phyloP scores from a whole-genome alignment of 2,888 invertebrate species.

The Trichogramma dendrolimi region DNA sequence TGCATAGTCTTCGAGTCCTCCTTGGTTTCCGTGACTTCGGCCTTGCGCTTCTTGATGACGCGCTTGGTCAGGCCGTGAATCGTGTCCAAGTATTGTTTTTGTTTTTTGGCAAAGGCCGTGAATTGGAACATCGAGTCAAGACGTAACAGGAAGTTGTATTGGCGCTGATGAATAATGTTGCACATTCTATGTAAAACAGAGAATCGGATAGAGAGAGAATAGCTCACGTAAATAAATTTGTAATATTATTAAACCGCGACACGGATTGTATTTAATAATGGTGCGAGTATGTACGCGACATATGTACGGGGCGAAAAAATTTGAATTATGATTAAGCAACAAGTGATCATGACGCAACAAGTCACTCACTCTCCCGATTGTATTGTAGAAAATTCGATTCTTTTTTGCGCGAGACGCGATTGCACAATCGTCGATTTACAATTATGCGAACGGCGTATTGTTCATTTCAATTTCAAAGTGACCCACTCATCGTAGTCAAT shows the following conservation, averaged over 20 bases:
- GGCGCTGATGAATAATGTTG: slow-evolving; percentile 56
- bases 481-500: too few species aligned
- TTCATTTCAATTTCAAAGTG: too few species aligned
- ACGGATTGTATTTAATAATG: not conserved
- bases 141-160: slow-evolving; percentile 53
- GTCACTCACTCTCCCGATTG: too few species aligned
- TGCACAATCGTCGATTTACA: too few species aligned
- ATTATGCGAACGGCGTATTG: too few species aligned
- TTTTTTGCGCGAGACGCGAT: too few species aligned
- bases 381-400: too few species aligned
- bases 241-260: too few species aligned
- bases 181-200: slow-evolving; percentile 51
- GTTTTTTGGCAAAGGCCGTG: slow-evolving; percentile 51
- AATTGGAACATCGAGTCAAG: slow-evolving; percentile 53
- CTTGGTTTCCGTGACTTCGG: slow-evolving; percentile 28
- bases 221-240: not conserved
- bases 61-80: slow-evolving; percentile 55
- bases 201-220: not conserved
- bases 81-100: slow-evolving; percentile 50
- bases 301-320: not conserved
- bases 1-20: not conserved
- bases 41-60: slow-evolving; percentile 45
- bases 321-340: slow-evolving; percentile 1
- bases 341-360: not conserved
- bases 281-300: not conserved